phyloP scores from a whole-genome alignment of 2,113 vertebrate genomes.

The Bubo bubo region DNA sequence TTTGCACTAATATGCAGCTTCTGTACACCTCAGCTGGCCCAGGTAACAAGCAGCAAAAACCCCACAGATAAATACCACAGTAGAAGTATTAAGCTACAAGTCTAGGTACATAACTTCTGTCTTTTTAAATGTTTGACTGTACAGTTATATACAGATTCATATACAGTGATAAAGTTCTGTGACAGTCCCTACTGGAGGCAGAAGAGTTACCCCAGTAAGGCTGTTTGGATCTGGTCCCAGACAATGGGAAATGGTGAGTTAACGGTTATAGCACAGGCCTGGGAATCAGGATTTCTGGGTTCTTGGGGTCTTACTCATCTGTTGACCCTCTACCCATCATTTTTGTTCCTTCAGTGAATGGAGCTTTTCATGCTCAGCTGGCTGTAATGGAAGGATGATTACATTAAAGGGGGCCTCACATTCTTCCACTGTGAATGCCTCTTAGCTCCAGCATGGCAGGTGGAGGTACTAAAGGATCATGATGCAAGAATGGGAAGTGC shows the following conservation, averaged over 20 bases:
- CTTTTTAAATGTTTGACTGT: not conserved
- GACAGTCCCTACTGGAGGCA: not conserved
- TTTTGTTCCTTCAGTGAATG: not conserved
- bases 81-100: not conserved
- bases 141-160: not conserved
- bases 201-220: not conserved
- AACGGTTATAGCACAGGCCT: not conserved
- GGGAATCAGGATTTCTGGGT: not conserved
- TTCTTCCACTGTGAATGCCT: not conserved
- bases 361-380: not conserved
- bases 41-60: not conserved
- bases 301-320: not conserved
- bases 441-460: not conserved
- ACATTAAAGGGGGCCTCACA: not conserved
- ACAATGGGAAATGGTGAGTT: not conserved
- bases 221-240: not conserved
- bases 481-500: not conserved
- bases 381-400: not conserved
- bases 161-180: not conserved
- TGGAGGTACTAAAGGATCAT: not conserved
- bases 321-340: not conserved
- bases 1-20: not conserved
- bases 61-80: not conserved
- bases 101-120: not conserved
- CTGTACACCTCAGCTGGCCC: not conserved